Conservation (phyloP, 64 coral and sea anemone genomes). For the Trachythela sp. region DNA sequence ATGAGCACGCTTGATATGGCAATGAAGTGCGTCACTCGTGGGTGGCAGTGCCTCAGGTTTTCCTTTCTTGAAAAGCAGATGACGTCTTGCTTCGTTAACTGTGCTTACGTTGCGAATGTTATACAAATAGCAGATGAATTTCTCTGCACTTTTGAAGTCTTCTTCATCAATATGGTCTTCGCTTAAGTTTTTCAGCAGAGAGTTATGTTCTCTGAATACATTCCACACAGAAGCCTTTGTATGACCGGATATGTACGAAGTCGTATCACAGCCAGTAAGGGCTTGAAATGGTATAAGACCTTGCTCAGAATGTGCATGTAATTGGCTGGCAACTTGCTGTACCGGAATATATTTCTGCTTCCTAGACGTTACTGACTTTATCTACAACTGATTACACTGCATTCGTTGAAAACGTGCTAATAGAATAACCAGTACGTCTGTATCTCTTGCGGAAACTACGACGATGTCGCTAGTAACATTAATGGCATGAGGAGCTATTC, state of each 20-base stretch:
- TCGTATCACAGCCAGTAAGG: too few relatives aligned
- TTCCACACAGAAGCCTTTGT: constrained; percentile 26
- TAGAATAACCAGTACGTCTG: constrained; percentile 11
- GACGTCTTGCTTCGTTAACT: neutral
- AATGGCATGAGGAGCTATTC: constrained; percentile 33
- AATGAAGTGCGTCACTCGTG: neutral
- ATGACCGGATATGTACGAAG: neutral
- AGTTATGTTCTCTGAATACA: neutral
- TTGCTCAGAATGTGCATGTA: neutral
- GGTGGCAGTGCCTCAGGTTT: constrained; percentile 1
- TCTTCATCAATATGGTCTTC: neutral
- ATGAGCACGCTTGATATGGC: neutral
- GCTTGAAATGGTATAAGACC: constrained; percentile 25
- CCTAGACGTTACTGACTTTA: too few relatives aligned
- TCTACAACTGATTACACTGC: too few relatives aligned
- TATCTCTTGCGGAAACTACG: constrained; percentile 7
- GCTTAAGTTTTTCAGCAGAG: neutral
- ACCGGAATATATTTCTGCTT: constrained; percentile 26
- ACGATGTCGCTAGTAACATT: neutral
- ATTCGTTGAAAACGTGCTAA: neutral
- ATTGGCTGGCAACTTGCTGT: neutral
- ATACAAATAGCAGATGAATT: neutral
- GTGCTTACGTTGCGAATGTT: neutral
- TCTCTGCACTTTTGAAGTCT: neutral
- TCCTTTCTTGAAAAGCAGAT: neutral